phyloP scores from a whole-genome alignment of 2,888 invertebrate genomes.

The Eupithecia inturbata region DNA sequence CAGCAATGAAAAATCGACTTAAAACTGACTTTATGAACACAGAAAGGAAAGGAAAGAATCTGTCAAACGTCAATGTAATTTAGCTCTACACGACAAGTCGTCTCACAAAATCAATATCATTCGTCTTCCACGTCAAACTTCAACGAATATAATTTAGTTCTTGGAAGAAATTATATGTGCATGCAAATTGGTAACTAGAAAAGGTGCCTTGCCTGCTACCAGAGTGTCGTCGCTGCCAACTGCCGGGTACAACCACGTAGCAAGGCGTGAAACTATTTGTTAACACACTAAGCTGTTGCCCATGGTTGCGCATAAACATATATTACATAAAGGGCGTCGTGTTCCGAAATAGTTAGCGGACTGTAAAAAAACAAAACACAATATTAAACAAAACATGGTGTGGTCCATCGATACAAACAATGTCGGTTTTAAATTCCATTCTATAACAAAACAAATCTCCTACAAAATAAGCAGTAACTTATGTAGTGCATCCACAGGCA shows the following conservation, averaged over 20 bases:
- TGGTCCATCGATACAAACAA: neutral
- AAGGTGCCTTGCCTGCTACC: slow-evolving; percentile 35
- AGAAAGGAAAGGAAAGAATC: neutral
- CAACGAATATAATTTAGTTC: neutral
- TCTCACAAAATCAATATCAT: neutral
- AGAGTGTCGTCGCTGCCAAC: slow-evolving; percentile 27
- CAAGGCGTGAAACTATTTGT: slow-evolving; percentile 62
- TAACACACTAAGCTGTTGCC: slow-evolving; percentile 24
- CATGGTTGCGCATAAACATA: slow-evolving; percentile 4
- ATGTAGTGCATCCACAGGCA: neutral
- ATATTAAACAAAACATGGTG: neutral
- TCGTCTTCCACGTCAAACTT: neutral
- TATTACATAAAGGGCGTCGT: neutral
- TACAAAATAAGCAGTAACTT: neutral
- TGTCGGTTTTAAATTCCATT: neutral
- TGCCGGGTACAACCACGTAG: slow-evolving; percentile 44
- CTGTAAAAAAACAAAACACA: neutral
- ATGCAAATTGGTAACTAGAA: slow-evolving; percentile 41
- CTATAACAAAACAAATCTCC: neutral
- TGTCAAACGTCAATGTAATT: neutral
- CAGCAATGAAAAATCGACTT: neutral
- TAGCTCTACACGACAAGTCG: neutral
- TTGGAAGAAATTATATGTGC: slow-evolving; percentile 51
- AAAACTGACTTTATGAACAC: neutral
- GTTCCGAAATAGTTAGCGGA: neutral